A percentile compares a stretch with the other conserved stretches of the same genome.
These are phyloP conservation scores for Urocynchramus pylzowi DNA, from an alignment of 2,113 vertebrate species.

Conservation along the genomic window DNA sequence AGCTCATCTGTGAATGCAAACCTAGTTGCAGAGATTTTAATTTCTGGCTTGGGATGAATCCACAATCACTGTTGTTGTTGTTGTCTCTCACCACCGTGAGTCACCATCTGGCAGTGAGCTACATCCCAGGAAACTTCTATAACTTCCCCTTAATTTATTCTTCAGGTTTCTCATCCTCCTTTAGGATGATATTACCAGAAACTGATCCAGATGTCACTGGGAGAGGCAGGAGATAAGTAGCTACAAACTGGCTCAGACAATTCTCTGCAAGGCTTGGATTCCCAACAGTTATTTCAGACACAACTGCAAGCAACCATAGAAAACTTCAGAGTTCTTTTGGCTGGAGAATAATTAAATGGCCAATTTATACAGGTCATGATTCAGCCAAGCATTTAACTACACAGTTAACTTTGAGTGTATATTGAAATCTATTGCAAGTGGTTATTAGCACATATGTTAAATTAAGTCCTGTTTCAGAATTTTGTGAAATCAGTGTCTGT, in stretches of 20 bases:
- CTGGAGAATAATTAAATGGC: constrained; percentile 8
- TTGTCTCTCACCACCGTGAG: constrained; percentile 23
- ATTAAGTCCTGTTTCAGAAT: neutral
- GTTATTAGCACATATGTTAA: neutral
- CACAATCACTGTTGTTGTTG: neutral
- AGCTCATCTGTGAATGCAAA: neutral
- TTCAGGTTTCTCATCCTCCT: neutral
- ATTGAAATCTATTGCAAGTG: neutral
- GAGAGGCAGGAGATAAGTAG: constrained; percentile 14
- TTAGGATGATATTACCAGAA: constrained; percentile 10
- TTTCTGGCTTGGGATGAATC: neutral
- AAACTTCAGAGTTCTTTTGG: neutral
- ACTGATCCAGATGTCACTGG: neutral
- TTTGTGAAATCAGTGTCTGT: neutral
- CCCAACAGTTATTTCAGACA: neutral
- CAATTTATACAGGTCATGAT: neutral
- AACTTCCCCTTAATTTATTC: constrained; percentile 3
- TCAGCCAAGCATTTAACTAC: constrained; percentile 23
- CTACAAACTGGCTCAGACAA: neutral
- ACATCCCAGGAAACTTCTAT: neutral
- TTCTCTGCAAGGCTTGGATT: neutral
- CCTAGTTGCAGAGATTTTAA: neutral
- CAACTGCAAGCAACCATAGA: neutral
- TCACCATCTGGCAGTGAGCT: neutral
- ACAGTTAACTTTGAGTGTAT: neutral